A percentile compares a stretch with the other conserved stretches of the same genome.
Evolutionary conservation across 2,888 invertebrate species (phyloP).

Genomic region (Tetrapedia diversipes): DNA sequence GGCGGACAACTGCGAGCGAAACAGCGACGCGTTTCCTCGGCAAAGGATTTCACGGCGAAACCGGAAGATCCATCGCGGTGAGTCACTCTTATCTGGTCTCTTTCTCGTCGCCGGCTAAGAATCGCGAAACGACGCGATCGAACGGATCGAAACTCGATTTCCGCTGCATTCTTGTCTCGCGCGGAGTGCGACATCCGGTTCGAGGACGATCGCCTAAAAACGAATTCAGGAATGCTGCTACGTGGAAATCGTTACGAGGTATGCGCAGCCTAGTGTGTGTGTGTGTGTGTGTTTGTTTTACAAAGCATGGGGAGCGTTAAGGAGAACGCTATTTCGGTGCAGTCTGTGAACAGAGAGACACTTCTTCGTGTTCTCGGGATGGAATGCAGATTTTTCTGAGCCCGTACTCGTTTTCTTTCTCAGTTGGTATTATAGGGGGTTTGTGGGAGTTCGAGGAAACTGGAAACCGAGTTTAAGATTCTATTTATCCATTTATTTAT

Average conservation of each 20-base stretch:
- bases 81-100: constrained; percentile 37
- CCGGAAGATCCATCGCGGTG: constrained; percentile 37
- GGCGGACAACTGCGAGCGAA: constrained; percentile 1
- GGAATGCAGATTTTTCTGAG: neutral
- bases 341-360: neutral
- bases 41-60: constrained; percentile 44
- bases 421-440: constrained; percentile 18
- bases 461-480: neutral
- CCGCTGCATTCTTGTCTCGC: no score
- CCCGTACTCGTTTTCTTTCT: constrained; percentile 2
- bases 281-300: neutral
- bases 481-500: no score
- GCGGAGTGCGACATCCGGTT: no score
- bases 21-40: constrained; percentile 24
- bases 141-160: constrained; percentile 51
- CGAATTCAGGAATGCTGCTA: constrained; percentile 6
- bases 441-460: constrained; percentile 18
- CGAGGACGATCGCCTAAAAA: no score
- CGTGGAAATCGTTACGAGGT: constrained; percentile 5
- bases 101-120: neutral
- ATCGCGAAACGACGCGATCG: constrained; percentile 26
- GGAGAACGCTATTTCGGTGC: constrained; percentile 29
- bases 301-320: neutral
- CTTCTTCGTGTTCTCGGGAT: neutral
- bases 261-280: no score